These are phyloP conservation scores for Cylloceria caligata DNA, from an alignment of 2,888 invertebrate species.

Conservation along the genomic window DNA sequence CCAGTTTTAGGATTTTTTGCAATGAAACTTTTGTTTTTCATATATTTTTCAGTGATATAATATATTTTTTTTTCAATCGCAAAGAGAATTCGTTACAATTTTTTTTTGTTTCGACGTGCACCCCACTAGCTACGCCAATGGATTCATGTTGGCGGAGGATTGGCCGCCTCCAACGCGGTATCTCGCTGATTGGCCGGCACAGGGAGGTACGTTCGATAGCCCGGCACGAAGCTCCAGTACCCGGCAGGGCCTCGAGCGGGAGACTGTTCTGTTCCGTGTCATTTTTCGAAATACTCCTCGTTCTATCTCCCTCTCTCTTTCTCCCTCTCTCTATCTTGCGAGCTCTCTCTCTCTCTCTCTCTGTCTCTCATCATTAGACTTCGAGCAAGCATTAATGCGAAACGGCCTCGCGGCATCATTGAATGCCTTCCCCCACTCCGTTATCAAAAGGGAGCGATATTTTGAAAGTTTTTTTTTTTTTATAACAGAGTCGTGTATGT, in stretches of 20 bases:
- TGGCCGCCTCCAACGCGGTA: slow-evolving; percentile 74
- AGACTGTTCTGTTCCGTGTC: slow-evolving; percentile 74
- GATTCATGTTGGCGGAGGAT: slow-evolving; percentile 58
- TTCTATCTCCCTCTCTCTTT: slow-evolving; percentile 43
- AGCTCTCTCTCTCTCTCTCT: slow-evolving; percentile 29
- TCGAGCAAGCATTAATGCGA: slow-evolving; percentile 38
- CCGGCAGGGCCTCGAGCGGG: slow-evolving; percentile 82
- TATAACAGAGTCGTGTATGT: not conserved
- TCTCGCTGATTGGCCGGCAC: slow-evolving; percentile 77
- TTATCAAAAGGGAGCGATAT: slow-evolving; percentile 1
- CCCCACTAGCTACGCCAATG: slow-evolving; percentile 59
- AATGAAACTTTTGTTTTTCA: too few species aligned
- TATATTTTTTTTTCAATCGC: too few species aligned
- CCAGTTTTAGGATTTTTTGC: too few species aligned
- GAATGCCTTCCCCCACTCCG: slow-evolving; percentile 5
- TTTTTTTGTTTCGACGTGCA: not conserved
- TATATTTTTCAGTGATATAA: too few species aligned
- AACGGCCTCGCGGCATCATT: slow-evolving; percentile 41
- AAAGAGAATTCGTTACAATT: too few species aligned
- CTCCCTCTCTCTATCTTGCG: slow-evolving; percentile 35
- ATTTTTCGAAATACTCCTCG: slow-evolving; percentile 52
- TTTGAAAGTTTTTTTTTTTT: not conserved
- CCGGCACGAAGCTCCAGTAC: slow-evolving; percentile 80
- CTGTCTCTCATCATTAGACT: slow-evolving; percentile 13
- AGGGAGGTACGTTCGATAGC: slow-evolving; percentile 83